Conservation (phyloP, 2,797 vertebrate species). For the Neopelma chrysocephalum region DNA sequence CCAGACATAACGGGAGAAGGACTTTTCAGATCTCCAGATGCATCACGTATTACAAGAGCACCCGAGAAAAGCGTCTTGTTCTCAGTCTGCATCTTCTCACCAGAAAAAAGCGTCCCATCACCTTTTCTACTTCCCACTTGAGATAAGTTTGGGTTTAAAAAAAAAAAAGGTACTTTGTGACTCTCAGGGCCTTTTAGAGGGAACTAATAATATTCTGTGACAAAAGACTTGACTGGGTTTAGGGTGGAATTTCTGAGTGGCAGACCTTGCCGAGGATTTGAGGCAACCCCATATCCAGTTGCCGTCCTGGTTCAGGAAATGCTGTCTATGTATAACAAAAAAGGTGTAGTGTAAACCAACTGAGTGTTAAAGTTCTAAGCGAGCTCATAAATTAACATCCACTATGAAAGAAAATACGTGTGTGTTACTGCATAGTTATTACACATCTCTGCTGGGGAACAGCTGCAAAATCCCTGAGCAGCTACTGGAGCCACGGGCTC, state of each 20-base stretch:
- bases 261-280: background rate
- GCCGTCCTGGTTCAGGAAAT: background rate
- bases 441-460: slow-evolving; percentile 45
- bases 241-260: slow-evolving; percentile 12
- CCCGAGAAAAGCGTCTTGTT: background rate
- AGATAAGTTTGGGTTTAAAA: background rate
- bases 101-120: background rate
- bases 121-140: background rate
- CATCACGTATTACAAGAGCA: background rate
- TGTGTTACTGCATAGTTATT: background rate
- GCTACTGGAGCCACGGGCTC: background rate
- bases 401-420: slow-evolving; percentile 43
- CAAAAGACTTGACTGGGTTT: background rate
- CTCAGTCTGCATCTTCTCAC: background rate
- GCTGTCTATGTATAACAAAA: slow-evolving; percentile 30
- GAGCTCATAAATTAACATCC: slow-evolving; percentile 43
- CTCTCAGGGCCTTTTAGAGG: background rate
- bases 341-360: slow-evolving; percentile 10
- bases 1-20: background rate
- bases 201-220: slow-evolving; percentile 34
- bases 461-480: slow-evolving; percentile 50
- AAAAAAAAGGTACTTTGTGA: background rate
- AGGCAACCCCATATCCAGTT: slow-evolving; percentile 14
- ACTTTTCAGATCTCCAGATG: background rate
- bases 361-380: background rate